These are phyloP conservation scores for Neodiprion pinetum DNA, from an alignment of 1,140 invertebrate genomes.

Conservation along the genomic window DNA sequence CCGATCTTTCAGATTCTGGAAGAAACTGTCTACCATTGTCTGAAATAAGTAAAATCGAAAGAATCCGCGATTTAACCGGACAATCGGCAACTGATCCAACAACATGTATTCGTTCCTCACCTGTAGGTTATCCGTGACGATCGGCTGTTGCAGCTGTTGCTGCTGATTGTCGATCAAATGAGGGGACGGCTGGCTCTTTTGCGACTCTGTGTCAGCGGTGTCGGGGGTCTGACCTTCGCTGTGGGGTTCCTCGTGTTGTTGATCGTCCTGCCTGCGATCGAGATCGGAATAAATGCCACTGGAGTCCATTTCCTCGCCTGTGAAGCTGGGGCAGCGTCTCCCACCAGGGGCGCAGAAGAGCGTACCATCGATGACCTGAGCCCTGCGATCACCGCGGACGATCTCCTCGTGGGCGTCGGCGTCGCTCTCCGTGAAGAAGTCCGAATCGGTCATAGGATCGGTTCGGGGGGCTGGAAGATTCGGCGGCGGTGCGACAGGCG, in stretches of 20 bases:
- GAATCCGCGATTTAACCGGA: too few relatives aligned
- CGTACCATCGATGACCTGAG: constrained; percentile 84
- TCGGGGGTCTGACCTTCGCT: constrained; percentile 50
- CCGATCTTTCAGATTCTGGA: neutral
- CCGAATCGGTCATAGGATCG: constrained; percentile 88
- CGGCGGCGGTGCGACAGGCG: constrained; percentile 58
- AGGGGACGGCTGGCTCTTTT: constrained; percentile 51
- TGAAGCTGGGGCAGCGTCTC: constrained; percentile 57
- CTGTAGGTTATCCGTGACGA: constrained; percentile 43
- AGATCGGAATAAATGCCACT: constrained; percentile 86
- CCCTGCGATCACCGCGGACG: constrained; percentile 72
- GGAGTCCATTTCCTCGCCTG: constrained; percentile 79
- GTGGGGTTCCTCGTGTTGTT: constrained; percentile 37
- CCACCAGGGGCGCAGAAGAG: constrained; percentile 72
- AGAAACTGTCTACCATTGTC: neutral
- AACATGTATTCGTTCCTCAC: constrained; percentile 22
- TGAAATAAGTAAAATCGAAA: neutral
- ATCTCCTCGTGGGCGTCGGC: constrained; percentile 80
- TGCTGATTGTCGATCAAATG: constrained; percentile 21
- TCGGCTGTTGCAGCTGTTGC: constrained; percentile 2
- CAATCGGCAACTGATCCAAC: too few relatives aligned
- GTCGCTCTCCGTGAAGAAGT: constrained; percentile 88
- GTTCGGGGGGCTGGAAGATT: constrained; percentile 58
- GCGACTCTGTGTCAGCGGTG: constrained; percentile 54
- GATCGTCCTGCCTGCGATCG: constrained; percentile 66